phyloP scores from a whole-genome alignment of 2,113 vertebrate species.

The Chloebia gouldiae region DNA sequence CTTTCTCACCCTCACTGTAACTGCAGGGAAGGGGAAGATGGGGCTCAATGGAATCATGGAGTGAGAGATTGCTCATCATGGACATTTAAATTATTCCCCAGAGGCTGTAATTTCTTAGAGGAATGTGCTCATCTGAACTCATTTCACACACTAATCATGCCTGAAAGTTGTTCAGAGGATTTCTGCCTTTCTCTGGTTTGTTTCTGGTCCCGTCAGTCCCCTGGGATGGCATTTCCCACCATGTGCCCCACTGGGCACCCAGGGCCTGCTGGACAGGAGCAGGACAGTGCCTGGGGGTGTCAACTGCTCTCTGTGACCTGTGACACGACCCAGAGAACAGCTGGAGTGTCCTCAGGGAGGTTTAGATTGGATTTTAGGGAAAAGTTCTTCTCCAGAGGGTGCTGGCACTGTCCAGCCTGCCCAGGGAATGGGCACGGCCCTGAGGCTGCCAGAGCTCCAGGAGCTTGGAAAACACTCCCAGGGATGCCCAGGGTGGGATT shows the following conservation, averaged over 20 bases:
- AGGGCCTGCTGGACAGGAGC: background rate
- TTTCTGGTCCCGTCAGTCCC: background rate
- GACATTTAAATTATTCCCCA: background rate
- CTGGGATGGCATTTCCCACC: background rate
- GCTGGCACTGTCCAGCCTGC: background rate
- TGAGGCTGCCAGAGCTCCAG: background rate
- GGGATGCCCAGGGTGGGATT: background rate
- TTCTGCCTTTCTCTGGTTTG: background rate
- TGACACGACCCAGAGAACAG: fast-evolving
- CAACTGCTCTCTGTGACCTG: background rate
- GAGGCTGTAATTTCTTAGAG: slow-evolving; percentile 14
- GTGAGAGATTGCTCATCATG: background rate
- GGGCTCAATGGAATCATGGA: background rate
- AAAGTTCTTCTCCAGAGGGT: background rate
- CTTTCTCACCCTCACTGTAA: background rate
- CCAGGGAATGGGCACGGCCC: background rate
- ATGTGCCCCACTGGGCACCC: fast-evolving
- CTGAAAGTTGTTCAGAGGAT: background rate
- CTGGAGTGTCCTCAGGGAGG: background rate
- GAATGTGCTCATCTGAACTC: background rate
- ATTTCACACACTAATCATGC: background rate
- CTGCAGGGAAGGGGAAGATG: background rate
- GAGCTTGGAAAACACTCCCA: fast-evolving
- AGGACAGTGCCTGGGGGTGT: background rate
- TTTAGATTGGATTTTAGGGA: background rate